Base-by-base conservation (phyloP, 2,888 invertebrate genomes). In the Exephanes ischioxanthus region DNA sequence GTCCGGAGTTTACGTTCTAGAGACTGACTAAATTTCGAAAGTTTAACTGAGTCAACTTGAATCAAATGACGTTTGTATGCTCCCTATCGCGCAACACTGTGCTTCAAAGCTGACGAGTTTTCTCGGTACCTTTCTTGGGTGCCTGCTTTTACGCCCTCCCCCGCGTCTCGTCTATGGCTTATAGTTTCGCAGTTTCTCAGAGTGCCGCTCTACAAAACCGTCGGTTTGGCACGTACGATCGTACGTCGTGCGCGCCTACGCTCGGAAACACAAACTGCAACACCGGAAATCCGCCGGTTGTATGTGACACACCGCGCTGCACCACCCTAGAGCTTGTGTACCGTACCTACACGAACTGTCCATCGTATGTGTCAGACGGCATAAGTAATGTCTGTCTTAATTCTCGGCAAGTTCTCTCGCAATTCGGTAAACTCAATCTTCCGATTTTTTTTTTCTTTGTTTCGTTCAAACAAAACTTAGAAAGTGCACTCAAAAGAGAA, bases 201-300 rank as follows among this genome's bases (percentile, higher is more conserved):
- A 45, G 16, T n/a, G n/a, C 26, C 19, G 55, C 55, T 72, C 41
- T 48, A 30, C 45, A 19, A 63, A 53, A 71, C 14, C 61, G 53
- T 58, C 78, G 48, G 37, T 53, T 45, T 63, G 30, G 63, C 71
- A 45, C 71, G 61, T 77, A 48, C 51, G 51, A 22, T 53, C 41
- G 22, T 41, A 58, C 61, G 61, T 33, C 48, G 3, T 14, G 26
- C 45, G 55, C 48, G 58, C 66, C 19, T 51, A 22, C 58, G 66
- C 67, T 66, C 72, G 58, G 71, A 73, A 78, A 78, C 67, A 37
- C 67, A 77, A 71, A 77, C 53, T 77, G 67, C 58, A 16, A 37
- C 58, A 58, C 72, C 83, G 78, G 72, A 83, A 72, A 78, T 72
- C 80, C 51, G 71, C 58, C 66, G 63, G 37, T n/a, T 67, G 53